Percentiles rank a stretch among this genome's conserved stretches.
These are phyloP conservation scores for Nibea albiflora DNA, from an alignment of 2,113 vertebrate genomes.

Conservation along the genomic window DNA sequence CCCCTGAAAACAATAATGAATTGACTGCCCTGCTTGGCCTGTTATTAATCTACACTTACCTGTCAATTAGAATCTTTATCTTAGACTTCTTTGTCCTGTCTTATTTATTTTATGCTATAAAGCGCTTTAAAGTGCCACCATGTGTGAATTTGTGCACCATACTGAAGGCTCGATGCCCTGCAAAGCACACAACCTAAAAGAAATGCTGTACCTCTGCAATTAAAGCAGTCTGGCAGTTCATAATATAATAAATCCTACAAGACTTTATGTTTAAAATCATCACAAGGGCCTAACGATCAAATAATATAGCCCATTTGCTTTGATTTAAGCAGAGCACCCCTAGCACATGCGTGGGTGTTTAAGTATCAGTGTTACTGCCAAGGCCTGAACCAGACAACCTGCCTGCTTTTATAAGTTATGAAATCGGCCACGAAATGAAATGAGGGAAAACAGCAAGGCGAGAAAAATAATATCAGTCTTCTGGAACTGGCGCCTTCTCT, in stretches of 20 bases:
- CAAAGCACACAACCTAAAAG: not conserved
- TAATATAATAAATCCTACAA: not conserved
- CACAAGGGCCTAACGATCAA: not conserved
- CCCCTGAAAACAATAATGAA: too few species aligned
- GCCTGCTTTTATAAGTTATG: not conserved
- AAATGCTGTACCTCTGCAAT: too few species aligned
- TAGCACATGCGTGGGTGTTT: not conserved
- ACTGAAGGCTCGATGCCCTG: not conserved
- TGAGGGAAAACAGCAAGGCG: not conserved
- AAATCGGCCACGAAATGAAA: not conserved
- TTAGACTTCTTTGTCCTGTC: not conserved
- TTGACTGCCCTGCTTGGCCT: too few species aligned
- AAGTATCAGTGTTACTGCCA: not conserved
- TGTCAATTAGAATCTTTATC: too few species aligned
- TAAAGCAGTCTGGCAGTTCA: not conserved
- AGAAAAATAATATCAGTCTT: not conserved
- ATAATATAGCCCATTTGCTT: not conserved
- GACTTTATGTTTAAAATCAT: conserved; percentile 7
- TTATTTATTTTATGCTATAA: not conserved
- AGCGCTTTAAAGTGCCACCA: too few species aligned
- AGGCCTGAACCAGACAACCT: not conserved
- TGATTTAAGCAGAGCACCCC: not conserved
- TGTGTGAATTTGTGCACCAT: too few species aligned
- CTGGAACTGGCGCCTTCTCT: not conserved
- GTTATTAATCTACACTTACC: too few species aligned